phyloP scores from a whole-genome alignment of 2,888 invertebrate species.

The Tribolium freemani region DNA sequence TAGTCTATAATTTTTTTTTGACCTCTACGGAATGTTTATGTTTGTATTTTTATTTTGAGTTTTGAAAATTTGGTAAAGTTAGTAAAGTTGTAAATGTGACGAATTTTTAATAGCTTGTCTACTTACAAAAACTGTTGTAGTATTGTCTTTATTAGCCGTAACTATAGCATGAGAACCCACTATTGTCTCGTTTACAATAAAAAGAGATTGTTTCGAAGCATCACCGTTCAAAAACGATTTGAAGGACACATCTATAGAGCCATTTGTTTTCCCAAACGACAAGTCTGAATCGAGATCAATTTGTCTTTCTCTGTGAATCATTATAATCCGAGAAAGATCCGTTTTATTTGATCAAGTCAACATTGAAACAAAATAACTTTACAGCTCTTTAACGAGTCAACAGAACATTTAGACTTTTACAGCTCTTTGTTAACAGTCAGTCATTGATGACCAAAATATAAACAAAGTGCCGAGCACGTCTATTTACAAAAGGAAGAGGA shows the following conservation, averaged over 20 bases:
- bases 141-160: neutral
- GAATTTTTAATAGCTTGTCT: too few species aligned
- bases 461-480: slow-evolving; percentile 9
- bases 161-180: neutral
- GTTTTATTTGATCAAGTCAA: neutral
- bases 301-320: neutral
- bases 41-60: neutral
- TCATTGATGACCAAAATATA: slow-evolving; percentile 11
- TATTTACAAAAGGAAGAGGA: slow-evolving; percentile 20
- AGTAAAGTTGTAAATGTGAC: too few species aligned
- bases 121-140: too few species aligned
- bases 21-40: neutral
- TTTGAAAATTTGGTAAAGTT: neutral
- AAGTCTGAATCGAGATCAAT: neutral
- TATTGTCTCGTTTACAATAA: neutral
- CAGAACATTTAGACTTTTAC: slow-evolving; percentile 1
- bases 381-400: slow-evolving; percentile 10
- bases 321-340: neutral
- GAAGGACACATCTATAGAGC: neutral
- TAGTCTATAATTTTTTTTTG: neutral
- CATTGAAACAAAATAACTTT: neutral
- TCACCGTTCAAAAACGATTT: neutral
- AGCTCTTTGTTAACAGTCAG: slow-evolving; percentile 1
- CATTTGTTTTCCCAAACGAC: neutral
- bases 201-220: neutral